phyloP scores from a whole-genome alignment of 2,888 invertebrate species.

The Nebria brevicollis region DNA sequence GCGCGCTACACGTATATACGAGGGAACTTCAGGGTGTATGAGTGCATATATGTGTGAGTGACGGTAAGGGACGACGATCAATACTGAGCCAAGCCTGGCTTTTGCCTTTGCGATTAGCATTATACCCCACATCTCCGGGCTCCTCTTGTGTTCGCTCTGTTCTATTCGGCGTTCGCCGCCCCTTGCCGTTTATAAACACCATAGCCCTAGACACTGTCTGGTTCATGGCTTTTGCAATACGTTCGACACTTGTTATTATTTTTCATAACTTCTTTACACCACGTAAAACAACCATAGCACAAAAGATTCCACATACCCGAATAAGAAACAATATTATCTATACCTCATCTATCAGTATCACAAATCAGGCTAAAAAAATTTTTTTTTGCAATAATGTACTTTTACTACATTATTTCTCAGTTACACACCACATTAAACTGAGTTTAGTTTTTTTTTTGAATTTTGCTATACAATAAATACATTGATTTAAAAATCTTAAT shows the following conservation, averaged over 20 bases:
- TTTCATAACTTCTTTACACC: not conserved
- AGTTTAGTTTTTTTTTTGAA: too few relatives aligned
- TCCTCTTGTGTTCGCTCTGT: not conserved
- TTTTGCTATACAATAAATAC: too few relatives aligned
- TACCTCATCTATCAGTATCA: too few relatives aligned
- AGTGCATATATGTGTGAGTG: constrained; percentile 2
- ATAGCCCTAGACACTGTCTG: not conserved
- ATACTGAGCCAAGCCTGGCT: constrained; percentile 60
- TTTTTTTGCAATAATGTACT: too few relatives aligned
- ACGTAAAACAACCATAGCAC: too few relatives aligned
- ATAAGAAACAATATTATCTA: too few relatives aligned
- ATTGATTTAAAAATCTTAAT: too few relatives aligned
- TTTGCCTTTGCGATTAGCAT: constrained; percentile 50
- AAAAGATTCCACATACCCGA: too few relatives aligned
- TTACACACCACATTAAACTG: too few relatives aligned
- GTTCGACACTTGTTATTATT: not conserved
- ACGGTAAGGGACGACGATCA: constrained; percentile 56
- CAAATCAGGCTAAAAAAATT: too few relatives aligned
- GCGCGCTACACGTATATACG: constrained; percentile 2
- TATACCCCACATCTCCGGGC: constrained; percentile 44
- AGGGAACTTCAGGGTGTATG: constrained; percentile 10
- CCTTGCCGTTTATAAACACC: constrained; percentile 2
- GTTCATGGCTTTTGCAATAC: not conserved
- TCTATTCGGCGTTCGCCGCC: constrained; percentile 5
- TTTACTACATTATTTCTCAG: too few relatives aligned